Evolutionary conservation across 2,113 vertebrate genomes (phyloP).

Genomic region (Xyliphius kryptos): DNA sequence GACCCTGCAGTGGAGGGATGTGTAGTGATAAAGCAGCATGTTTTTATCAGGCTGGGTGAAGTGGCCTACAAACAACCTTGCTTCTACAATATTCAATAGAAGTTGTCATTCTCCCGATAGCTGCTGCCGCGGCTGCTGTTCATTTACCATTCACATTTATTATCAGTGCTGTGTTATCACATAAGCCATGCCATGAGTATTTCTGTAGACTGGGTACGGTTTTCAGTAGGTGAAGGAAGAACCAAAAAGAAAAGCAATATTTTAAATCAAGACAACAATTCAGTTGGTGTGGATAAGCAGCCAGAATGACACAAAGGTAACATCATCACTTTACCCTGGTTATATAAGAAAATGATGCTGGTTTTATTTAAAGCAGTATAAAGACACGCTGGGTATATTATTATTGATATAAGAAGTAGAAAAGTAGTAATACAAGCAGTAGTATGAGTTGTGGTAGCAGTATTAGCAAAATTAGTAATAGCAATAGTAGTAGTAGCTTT

Average conservation of each 20-base stretch:
- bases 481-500: too few relatives aligned
- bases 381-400: too few relatives aligned
- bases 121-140: background rate
- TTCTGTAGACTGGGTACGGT: background rate
- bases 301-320: background rate
- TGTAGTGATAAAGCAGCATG: background rate
- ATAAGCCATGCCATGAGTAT: background rate
- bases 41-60: background rate
- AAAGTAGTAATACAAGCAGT: too few relatives aligned
- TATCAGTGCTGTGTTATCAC: background rate
- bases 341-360: too few relatives aligned
- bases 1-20: background rate
- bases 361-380: too few relatives aligned
- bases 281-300: background rate
- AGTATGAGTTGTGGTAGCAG: too few relatives aligned
- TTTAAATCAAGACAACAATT: conserved; percentile 11
- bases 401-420: too few relatives aligned
- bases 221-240: background rate
- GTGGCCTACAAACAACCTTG: background rate
- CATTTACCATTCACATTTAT: conserved; percentile 12
- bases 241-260: conserved; percentile 7
- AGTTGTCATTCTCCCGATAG: conserved; percentile 5
- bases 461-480: too few relatives aligned
- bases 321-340: too few relatives aligned
- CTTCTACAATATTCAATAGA: background rate